phyloP scores from a whole-genome alignment of 1,140 invertebrate genomes.

The Polyergus mexicanus region DNA sequence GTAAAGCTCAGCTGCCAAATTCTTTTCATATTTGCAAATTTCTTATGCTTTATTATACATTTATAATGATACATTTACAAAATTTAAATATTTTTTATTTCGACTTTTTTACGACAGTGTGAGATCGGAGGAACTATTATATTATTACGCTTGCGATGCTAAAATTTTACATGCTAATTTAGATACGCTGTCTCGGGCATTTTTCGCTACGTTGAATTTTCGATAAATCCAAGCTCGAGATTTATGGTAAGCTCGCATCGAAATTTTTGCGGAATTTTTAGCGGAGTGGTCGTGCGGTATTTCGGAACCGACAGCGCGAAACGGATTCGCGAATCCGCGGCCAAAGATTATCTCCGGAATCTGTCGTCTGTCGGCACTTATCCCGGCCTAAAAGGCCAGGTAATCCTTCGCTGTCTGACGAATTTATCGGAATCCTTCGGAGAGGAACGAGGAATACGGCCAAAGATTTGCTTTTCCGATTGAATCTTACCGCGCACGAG shows the following conservation, averaged over 20 bases:
- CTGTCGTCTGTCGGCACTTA: conserved; percentile 74
- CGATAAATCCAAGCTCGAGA: not conserved
- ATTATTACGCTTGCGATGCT: not conserved
- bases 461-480: conserved; percentile 86
- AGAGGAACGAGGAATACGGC: conserved; percentile 62
- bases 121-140: not conserved
- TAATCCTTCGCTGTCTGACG: conserved; percentile 77
- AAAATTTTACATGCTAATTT: not conserved
- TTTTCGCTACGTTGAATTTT: not conserved
- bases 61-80: not conserved
- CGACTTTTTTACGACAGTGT: too few relatives aligned
- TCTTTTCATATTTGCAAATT: not conserved
- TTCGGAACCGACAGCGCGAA: conserved; percentile 40
- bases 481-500: conserved; percentile 76
- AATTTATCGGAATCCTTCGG: conserved; percentile 80
- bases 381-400: conserved; percentile 72
- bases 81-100: not conserved
- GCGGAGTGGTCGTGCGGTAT: not conserved
- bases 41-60: not conserved
- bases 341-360: conserved; percentile 72
- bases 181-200: not conserved
- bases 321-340: conserved; percentile 68
- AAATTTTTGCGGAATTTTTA: not conserved
- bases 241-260: not conserved
- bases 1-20: not conserved